phyloP scores from a whole-genome alignment of 2,797 vertebrate species.

The Cuculus canorus region DNA sequence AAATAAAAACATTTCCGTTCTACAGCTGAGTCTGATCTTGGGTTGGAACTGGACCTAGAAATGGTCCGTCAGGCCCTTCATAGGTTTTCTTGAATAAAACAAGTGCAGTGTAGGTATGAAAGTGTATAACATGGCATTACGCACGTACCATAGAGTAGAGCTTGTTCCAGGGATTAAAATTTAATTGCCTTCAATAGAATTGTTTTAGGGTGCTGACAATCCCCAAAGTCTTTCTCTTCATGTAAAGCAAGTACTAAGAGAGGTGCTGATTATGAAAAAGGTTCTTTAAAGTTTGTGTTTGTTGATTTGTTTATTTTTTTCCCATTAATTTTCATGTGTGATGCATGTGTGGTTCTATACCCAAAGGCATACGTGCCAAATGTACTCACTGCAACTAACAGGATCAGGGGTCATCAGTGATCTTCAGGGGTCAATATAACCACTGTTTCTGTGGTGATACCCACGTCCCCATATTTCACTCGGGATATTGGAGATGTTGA shows the following conservation, averaged over 20 bases:
- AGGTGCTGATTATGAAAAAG: not conserved
- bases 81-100: not conserved
- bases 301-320: not conserved
- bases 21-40: not conserved
- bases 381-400: not conserved
- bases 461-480: not conserved
- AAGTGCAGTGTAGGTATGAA: not conserved
- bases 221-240: not conserved
- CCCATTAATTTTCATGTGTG: not conserved
- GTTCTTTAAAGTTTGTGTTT: not conserved
- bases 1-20: not conserved
- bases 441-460: not conserved
- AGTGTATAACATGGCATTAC: rapidly evolving
- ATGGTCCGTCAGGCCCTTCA: not conserved
- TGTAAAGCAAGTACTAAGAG: not conserved
- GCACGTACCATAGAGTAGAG: too few species aligned
- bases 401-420: too few species aligned
- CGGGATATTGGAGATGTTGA: not conserved
- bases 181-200: not conserved
- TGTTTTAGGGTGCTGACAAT: not conserved
- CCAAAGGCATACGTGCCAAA: not conserved
- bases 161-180: not conserved
- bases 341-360: not conserved
- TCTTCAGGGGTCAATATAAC: rapidly evolving
- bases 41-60: not conserved